Base-by-base conservation (phyloP, 2,113 vertebrate genomes). In the Oxyruncus cristatus region DNA sequence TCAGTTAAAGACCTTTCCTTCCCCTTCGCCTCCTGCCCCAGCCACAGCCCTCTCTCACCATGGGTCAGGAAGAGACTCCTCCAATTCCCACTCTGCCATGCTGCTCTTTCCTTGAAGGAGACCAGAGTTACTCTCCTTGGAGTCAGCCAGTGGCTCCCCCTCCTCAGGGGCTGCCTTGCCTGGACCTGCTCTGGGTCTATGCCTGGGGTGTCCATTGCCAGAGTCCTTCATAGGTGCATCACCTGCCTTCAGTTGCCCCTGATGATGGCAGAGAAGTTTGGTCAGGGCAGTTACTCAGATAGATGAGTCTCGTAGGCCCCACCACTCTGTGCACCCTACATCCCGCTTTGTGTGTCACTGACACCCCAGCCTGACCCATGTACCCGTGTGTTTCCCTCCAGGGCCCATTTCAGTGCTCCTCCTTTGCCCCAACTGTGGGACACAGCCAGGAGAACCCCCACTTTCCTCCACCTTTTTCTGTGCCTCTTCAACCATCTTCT, bases 401-500 rank as follows among this genome's bases (percentile, higher is more conserved):
- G 23, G 30, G 26, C 23, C 46, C 28, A 37, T 53, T 81, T 87
- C 63, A 87, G 61, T 27, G 33, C 4, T 33, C 10, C 8, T 78
- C 62, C 42, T 82, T 59, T 82, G 44, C n/a, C 16, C 17, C 27
- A 28, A 41, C 65, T 32, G 12, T 59, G 33, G 32, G 32, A 63
- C 20, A 71, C 10, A 86, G n/a, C 7, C 33, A 65, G 19, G 14
- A 17, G 10, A 90, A 89, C 7, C 14, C 55, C 35, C 24, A 8
- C 15, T 67, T 63, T 32, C 35, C 26, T 77, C 83, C 50, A 98
- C 97, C 97, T 98, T 98, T 92, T 96, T 98, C 85, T 77, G 97
- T 83, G 95, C 97, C 66, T 97, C 95, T 89, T 97, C 98, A 63
- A 95, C 97, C 94, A 95, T 98, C 89, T 97, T 97, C 95, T 98